Conservation (phyloP, 2,113 vertebrate genomes). For the Xenopus tropicalis region DNA sequence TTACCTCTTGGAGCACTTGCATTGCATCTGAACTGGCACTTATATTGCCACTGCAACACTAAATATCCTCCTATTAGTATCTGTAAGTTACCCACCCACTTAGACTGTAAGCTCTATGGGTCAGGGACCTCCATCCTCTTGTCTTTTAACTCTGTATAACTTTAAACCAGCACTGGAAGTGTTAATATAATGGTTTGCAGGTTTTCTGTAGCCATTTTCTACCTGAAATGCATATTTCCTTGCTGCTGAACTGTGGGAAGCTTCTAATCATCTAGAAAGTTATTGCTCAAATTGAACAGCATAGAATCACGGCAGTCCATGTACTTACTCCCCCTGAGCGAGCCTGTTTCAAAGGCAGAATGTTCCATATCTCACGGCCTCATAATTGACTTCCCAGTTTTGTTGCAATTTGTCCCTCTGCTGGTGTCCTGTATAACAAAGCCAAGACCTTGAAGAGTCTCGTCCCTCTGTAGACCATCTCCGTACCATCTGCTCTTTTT, state of each 20-base stretch:
- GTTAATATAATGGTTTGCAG: neutral
- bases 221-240: slow-evolving; percentile 8
- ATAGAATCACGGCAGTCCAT: neutral
- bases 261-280: slow-evolving; percentile 23
- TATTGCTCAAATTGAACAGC: slow-evolving; percentile 8
- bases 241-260: slow-evolving; percentile 1
- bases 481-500: slow-evolving; percentile 25
- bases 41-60: no score
- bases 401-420: slow-evolving; percentile 29
- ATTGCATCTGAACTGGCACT: no score
- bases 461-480: slow-evolving; percentile 1
- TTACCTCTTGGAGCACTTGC: no score
- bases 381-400: slow-evolving; percentile 18
- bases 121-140: no score
- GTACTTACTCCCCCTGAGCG: slow-evolving; percentile 15
- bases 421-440: slow-evolving; percentile 18
- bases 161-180: neutral
- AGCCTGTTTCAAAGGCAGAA: slow-evolving; percentile 11
- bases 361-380: slow-evolving; percentile 12
- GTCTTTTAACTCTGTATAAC: no score
- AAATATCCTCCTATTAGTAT: no score
- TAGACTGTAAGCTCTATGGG: no score
- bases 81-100: no score
- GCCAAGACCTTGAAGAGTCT: slow-evolving; percentile 18
- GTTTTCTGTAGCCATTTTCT: neutral